phyloP scores from a whole-genome alignment of 2,113 vertebrate species.

The Saguinus midas region DNA sequence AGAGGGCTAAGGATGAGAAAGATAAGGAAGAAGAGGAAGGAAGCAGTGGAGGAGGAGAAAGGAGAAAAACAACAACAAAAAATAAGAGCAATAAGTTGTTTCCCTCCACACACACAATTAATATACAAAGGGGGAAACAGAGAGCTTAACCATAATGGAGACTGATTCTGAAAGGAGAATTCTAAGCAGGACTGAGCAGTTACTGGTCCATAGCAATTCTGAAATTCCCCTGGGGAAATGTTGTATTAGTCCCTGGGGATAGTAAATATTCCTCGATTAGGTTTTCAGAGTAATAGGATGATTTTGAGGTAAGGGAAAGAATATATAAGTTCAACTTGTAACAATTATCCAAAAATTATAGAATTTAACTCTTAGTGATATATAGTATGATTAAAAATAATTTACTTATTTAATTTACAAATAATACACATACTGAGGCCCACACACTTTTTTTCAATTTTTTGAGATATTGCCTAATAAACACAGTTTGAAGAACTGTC shows the following conservation, averaged over 20 bases:
- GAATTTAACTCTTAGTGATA: neutral
- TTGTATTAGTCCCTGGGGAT: neutral
- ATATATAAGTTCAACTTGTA: neutral
- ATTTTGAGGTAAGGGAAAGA: neutral
- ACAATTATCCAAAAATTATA: neutral
- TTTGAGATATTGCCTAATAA: neutral
- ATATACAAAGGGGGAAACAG: neutral
- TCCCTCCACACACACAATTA: neutral
- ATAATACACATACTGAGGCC: neutral
- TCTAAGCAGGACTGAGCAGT: neutral
- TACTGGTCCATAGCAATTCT: neutral
- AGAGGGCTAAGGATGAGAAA: too few relatives aligned
- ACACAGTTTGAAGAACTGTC: neutral
- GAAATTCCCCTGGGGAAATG: neutral
- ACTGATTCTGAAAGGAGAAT: neutral
- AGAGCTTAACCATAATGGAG: too few relatives aligned
- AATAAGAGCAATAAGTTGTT: neutral
- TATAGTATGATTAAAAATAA: neutral
- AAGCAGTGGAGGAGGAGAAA: neutral
- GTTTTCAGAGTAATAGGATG: neutral
- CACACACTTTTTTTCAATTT: neutral
- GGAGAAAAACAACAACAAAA: neutral
- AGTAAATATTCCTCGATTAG: neutral
- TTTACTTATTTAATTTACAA: neutral
- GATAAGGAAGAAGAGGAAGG: neutral